Percentiles rank a stretch among this genome's conserved stretches.
phyloP scores from a whole-genome alignment of 1,140 invertebrate genomes.

The Aphelinus certus region DNA sequence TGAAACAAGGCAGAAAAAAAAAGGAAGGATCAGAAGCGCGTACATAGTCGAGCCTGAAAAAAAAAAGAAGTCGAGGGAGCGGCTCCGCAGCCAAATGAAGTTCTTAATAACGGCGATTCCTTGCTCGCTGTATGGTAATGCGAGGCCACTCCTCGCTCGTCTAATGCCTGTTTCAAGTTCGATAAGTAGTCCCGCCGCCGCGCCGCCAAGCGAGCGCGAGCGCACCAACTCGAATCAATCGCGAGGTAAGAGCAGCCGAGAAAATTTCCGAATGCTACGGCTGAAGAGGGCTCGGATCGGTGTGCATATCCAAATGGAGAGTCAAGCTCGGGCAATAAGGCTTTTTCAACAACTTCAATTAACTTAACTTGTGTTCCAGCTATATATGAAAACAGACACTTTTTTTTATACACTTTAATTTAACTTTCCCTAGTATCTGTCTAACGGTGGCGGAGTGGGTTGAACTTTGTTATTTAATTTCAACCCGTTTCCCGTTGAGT shows the following conservation, averaged over 20 bases:
- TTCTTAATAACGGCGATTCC: constrained; percentile 51
- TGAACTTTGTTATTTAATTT: too few species aligned
- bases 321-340: neutral
- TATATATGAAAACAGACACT: too few species aligned
- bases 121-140: constrained; percentile 20
- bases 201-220: neutral
- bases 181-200: constrained; percentile 38
- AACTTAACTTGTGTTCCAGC: neutral
- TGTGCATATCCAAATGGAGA: constrained; percentile 20
- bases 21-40: neutral
- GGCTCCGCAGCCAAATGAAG: constrained; percentile 43
- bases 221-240: constrained; percentile 40
- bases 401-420: too few species aligned
- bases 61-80: neutral
- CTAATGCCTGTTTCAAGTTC: constrained; percentile 33
- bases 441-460: too few species aligned
- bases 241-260: neutral
- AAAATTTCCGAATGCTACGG: constrained; percentile 1
- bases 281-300: neutral
- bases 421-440: too few species aligned
- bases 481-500: too few species aligned
- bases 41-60: neutral
- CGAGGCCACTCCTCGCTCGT: neutral
- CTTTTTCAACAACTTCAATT: neutral
- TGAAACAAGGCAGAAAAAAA: constrained; percentile 15